These are phyloP conservation scores for Drosophila dunni DNA, from an alignment of 1,140 invertebrate species.

Conservation along the genomic window DNA sequence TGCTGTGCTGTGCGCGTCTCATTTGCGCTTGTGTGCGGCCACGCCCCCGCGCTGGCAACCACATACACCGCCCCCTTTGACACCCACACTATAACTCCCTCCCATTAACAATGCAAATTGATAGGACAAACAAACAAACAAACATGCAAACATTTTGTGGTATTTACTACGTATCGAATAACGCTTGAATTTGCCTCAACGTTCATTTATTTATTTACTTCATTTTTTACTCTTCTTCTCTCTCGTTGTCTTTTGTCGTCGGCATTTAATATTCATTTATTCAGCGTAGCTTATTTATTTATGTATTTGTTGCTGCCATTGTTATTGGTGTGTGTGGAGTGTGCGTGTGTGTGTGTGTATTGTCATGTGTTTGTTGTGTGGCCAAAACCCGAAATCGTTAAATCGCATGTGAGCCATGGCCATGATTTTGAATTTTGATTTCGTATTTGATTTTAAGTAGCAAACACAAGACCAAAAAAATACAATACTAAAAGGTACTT, in stretches of 20 bases:
- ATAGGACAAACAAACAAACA: conserved; percentile 65
- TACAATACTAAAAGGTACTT: conserved; percentile 56
- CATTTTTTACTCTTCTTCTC: conserved; percentile 27
- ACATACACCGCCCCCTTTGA: background rate
- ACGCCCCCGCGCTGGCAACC: background rate
- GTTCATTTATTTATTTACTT: conserved; percentile 38
- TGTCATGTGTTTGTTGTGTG: conserved; percentile 49
- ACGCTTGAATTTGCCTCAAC: conserved; percentile 49
- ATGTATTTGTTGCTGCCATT: conserved; percentile 37
- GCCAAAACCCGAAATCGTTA: conserved; percentile 63
- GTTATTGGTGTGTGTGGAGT: conserved; percentile 10
- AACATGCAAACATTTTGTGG: conserved; percentile 68
- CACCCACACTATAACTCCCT: conserved; percentile 18
- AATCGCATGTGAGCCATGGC: conserved; percentile 79
- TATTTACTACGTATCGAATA: conserved; percentile 70
- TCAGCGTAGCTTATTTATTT: conserved; percentile 79
- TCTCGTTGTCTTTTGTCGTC: conserved; percentile 35
- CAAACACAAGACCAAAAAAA: conserved; percentile 46
- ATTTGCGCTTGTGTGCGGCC: conserved; percentile 5
- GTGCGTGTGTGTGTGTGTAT: background rate
- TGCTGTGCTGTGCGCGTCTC: background rate
- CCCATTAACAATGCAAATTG: conserved; percentile 61
- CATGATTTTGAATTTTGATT: conserved; percentile 75
- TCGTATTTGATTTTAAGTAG: conserved; percentile 57
- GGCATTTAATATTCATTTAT: conserved; percentile 82